These are phyloP conservation scores for Daubentonia madagascariensis DNA, from an alignment of 2,113 vertebrate species.

Conservation along the genomic window DNA sequence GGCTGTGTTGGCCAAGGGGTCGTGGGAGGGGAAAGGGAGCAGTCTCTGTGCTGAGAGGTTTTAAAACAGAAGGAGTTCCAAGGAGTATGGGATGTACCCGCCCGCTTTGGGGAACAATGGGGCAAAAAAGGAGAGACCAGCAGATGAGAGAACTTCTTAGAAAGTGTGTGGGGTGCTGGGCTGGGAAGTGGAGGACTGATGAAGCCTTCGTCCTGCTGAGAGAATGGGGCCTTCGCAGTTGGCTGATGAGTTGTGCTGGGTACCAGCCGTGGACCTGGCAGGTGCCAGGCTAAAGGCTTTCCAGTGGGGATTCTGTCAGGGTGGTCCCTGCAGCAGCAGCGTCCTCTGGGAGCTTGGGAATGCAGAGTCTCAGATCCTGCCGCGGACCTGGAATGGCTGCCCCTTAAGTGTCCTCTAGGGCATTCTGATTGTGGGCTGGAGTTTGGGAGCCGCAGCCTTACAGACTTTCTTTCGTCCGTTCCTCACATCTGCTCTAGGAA, in stretches of 20 bases:
- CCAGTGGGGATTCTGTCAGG: not conserved
- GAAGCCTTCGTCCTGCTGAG: not conserved
- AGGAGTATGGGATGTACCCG: not conserved
- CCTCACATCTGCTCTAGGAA: accelerated
- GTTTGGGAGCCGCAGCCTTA: not conserved
- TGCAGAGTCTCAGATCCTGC: too few relatives aligned
- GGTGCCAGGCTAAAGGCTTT: not conserved
- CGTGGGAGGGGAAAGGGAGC: not conserved
- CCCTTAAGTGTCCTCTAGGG: not conserved
- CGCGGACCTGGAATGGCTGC: too few relatives aligned
- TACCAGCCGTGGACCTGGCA: too few relatives aligned
- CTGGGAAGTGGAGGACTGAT: too few relatives aligned
- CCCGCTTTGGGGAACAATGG: too few relatives aligned
- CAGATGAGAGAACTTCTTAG: not conserved
- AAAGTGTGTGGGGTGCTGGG: not conserved
- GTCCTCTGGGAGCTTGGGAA: not conserved
- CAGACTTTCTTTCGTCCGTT: accelerated
- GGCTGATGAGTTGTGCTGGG: not conserved
- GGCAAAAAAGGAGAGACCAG: not conserved
- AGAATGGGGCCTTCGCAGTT: not conserved
- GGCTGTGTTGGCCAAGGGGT: not conserved
- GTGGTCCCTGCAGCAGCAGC: too few relatives aligned
- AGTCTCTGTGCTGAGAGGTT: not conserved
- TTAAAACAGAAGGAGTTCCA: not conserved
- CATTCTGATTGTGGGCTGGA: not conserved